Base-by-base conservation (phyloP, 2,888 invertebrate species). In the Pachydiplax longipennis region DNA sequence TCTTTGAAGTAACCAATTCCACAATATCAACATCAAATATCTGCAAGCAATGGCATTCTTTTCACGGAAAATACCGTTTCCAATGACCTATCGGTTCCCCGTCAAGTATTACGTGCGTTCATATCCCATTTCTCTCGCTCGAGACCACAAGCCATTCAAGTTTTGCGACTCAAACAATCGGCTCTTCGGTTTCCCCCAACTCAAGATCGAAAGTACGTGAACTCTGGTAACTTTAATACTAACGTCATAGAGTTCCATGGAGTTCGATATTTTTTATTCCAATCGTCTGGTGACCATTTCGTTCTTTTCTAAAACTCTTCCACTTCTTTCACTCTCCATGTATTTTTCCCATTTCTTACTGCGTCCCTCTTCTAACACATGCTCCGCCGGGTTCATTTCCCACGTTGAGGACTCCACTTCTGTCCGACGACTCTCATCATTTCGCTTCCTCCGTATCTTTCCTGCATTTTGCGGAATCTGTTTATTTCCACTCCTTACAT, bases 381-480 rank as follows among this genome's bases (percentile, higher is more conserved):
- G 87, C 87, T 87, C 61, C 58, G 61, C 37, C 61, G 87, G 65
- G 53, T 61, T 40, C 87, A 37, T 87, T 87, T 87, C 87, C 87
- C 87, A 87, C 87, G 87, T 65, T 40, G 87, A 65, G 87, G 37
- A 37, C 87, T n/a, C 87, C 65, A 65, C 87, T 61, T 53, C 61
- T 61, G 61, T 87, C 87, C 87, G 58, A 83, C 83, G 35, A 83
- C 61, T 83, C 58, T 58, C 35, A 13, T 25, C n/a, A 25, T 83
- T 10, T 53, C 25, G 6, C 82, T 83, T 22, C 31, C 83, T 58
- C 44, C 44, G 6, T 44, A 44, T 44, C 44, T 44, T 44, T 44
- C 44, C 18, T 53, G 53, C 53, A 18, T 18, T 53, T 53, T 53
- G 0, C 6, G 44, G 44, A 44, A 53, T 53, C 53, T 18, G 53